phyloP scores from a whole-genome alignment of 2,113 vertebrate species.

The Daphoenositta chrysoptera region DNA sequence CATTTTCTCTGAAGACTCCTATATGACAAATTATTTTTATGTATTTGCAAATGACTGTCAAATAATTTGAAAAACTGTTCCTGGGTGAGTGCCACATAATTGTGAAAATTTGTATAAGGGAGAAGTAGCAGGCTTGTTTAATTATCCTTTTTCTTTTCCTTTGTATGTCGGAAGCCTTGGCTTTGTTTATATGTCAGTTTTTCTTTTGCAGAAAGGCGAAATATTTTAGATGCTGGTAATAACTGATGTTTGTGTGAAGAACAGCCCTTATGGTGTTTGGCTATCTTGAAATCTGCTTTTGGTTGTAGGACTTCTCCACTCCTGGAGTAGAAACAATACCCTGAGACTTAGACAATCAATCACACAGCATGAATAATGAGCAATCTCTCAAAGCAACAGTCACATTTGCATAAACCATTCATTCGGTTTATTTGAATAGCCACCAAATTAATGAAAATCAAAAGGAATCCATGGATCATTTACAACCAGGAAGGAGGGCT shows the following conservation, averaged over 20 bases:
- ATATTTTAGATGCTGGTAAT: neutral
- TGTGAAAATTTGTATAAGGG: neutral
- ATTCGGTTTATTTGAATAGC: constrained; percentile 14
- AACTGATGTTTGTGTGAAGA: neutral
- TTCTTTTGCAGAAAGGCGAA: neutral
- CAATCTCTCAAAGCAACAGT: constrained; percentile 19
- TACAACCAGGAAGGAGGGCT: neutral
- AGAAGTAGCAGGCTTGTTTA: neutral
- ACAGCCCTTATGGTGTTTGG: neutral
- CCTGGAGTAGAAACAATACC: constrained; percentile 2
- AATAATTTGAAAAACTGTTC: neutral
- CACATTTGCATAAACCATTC: constrained; percentile 55
- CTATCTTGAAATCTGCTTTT: neutral
- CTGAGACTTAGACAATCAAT: constrained; percentile 14
- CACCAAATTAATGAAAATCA: constrained; percentile 36
- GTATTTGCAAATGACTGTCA: neutral
- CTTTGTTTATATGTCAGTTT: neutral
- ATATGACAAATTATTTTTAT: neutral
- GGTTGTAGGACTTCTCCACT: neutral
- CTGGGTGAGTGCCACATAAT: neutral
- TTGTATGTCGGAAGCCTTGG: neutral
- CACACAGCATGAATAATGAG: constrained; percentile 37
- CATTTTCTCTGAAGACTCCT: neutral
- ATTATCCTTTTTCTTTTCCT: neutral
- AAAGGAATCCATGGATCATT: constrained; percentile 31